phyloP scores from a whole-genome alignment of 2,113 vertebrate genomes.

The Bothrops jararaca region DNA sequence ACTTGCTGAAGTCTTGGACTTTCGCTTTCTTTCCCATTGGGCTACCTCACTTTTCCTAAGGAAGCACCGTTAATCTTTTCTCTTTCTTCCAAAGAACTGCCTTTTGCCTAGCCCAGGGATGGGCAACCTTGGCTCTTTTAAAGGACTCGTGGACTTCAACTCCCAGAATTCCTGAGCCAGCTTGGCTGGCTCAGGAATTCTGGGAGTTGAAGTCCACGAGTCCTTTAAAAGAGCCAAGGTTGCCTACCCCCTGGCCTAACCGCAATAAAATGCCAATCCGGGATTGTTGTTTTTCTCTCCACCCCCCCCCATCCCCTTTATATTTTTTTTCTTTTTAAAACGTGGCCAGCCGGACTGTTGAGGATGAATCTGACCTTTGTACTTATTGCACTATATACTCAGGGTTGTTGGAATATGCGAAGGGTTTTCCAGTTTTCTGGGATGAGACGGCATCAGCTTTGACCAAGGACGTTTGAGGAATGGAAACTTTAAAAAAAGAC shows the following conservation, averaged over 20 bases:
- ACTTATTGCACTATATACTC: constrained; percentile 72
- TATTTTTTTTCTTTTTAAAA: not conserved
- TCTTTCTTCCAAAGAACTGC: constrained; percentile 68
- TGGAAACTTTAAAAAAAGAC: constrained; percentile 19
- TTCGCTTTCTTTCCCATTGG: constrained; percentile 55
- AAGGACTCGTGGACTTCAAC: no score
- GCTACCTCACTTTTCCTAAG: constrained; percentile 75
- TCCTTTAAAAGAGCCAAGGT: no score
- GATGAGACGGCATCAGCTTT: constrained; percentile 63
- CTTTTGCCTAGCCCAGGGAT: not conserved
- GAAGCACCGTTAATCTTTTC: constrained; percentile 52
- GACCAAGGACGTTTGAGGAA: constrained; percentile 60
- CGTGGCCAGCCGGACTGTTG: constrained; percentile 2
- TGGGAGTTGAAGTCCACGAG: no score
- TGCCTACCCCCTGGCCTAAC: constrained; percentile 37
- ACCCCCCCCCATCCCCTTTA: no score
- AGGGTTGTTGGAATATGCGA: constrained; percentile 74
- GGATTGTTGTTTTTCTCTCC: constrained; percentile 17
- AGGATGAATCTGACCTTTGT: constrained; percentile 49
- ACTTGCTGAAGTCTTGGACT: constrained; percentile 13
- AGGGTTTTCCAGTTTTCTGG: constrained; percentile 58
- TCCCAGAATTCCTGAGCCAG: no score
- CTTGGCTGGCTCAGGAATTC: no score
- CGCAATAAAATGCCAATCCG: constrained; percentile 64
- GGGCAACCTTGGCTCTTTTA: no score